A percentile compares a stretch with the other conserved stretches of the same genome.
Evolutionary conservation across 2,888 invertebrate species (phyloP).

Genomic region (Nymphalis urticae): DNA sequence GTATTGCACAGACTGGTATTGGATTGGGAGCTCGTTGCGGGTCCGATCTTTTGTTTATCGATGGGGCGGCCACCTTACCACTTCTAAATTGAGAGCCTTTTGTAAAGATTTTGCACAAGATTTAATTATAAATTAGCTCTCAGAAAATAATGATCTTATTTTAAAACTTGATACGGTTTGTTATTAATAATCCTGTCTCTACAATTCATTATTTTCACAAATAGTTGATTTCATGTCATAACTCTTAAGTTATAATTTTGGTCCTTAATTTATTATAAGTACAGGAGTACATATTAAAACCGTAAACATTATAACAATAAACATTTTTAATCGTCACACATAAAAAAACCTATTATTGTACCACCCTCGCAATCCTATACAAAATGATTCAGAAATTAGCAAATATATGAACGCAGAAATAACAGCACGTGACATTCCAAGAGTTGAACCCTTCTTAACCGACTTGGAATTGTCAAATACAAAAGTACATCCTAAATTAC

Average conservation of each 20-base stretch:
- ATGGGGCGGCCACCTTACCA: conserved; percentile 48
- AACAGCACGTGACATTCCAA: conserved; percentile 56
- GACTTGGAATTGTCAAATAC: conserved; percentile 19
- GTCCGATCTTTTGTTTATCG: conserved; percentile 70
- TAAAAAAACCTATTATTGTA: not conserved
- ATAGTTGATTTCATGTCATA: too few species aligned
- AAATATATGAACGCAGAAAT: conserved; percentile 58
- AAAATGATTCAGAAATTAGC: conserved; percentile 51
- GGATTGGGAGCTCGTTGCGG: conserved; percentile 55
- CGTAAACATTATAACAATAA: too few species aligned
- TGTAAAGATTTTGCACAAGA: conserved; percentile 32
- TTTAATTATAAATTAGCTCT: conserved; percentile 6
- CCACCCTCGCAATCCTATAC: conserved; percentile 19
- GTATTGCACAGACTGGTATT: conserved; percentile 40
- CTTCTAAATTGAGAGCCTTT: conserved; percentile 36
- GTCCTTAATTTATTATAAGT: too few species aligned
- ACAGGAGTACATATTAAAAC: too few species aligned
- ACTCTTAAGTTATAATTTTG: too few species aligned
- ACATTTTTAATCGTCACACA: too few species aligned
- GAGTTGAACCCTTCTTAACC: conserved; percentile 59
- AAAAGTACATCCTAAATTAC: not conserved
- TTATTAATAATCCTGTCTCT: too few species aligned
- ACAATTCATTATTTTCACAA: too few species aligned
- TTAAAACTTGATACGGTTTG: too few species aligned
- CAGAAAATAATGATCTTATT: not conserved